Evolutionary conservation across 2,113 vertebrate species (phyloP), one percentile per base, ranked within the genome.

Genomic region (Ictidomys tridecemlineatus): DNA sequence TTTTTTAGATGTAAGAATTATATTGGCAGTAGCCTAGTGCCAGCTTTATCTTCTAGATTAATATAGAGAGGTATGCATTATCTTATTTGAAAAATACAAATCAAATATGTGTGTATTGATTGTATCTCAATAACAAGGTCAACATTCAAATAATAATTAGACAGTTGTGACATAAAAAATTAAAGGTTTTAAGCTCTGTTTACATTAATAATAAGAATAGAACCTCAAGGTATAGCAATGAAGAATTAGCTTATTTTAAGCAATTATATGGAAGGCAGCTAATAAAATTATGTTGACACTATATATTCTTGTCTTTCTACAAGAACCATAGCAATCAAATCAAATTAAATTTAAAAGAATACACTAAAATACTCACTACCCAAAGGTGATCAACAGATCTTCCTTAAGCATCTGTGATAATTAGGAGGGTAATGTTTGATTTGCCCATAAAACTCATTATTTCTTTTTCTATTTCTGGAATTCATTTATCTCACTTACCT

Each of bases 401-500:
- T 97, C 95, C 85, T 93, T 96, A 96, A 97, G 96, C 84, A 96
- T 80, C 61, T 88, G 77, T 95, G 94, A 92, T 97, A 95, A 98
- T 97, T 97, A 95, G 94, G 87, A 97, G 51, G 65, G 34, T 61
- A 79, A 95, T 94, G 91, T 96, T 96, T 97, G 96, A 97, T 97
- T 98, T 91, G 92, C 88, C 84, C 88, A 97, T 83, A 96, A 97
- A 98, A 96, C 96, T 97, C 97, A 97, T 95, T 97, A 97, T 96
- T 96, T 97, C 95, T 97, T 97, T 96, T 97, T 97, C 96, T 98
- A 98, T 98, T 97, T 96, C 91, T 94, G 96, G 96, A 78, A 95
- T 93, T 96, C 91, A 98, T 97, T 98, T 97, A 98, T 97, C 97
- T 98, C 96, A 95, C 90, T 97, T 98, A 96, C 95, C 96, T 97